Conservation (phyloP, 2,888 invertebrate species). For the Athalia rosae region DNA sequence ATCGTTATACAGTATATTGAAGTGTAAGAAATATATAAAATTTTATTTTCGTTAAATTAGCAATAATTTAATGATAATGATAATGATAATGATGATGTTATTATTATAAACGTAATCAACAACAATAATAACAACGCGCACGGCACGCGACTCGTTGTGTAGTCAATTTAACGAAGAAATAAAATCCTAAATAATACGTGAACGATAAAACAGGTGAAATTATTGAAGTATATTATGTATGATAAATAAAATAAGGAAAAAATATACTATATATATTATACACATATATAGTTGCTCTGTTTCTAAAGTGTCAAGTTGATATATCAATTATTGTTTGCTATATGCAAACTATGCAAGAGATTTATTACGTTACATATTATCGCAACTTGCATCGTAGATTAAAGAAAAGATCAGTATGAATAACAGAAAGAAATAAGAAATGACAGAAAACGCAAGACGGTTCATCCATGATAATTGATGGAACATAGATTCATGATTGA, state of each 20-base stretch:
- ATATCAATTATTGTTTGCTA: slow-evolving; percentile 16
- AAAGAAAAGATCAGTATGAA: slow-evolving; percentile 1
- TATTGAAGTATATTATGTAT: not conserved
- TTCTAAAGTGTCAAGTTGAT: slow-evolving; percentile 34
- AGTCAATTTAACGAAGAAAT: slow-evolving; percentile 19
- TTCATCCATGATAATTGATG: not conserved
- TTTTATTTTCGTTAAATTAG: slow-evolving; percentile 13
- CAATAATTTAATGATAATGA: slow-evolving; percentile 2
- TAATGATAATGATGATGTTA: slow-evolving; percentile 12
- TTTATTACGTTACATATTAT: slow-evolving; percentile 13
- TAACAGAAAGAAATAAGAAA: slow-evolving; percentile 25
- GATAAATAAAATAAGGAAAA: not conserved
- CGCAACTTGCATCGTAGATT: slow-evolving; percentile 2
- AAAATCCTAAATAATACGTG: slow-evolving; percentile 32
- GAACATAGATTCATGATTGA: slow-evolving; percentile 1
- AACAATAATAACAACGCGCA: slow-evolving; percentile 10
- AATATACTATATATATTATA: not conserved
- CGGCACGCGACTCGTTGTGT: slow-evolving; percentile 29
- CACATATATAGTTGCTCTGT: slow-evolving; percentile 30
- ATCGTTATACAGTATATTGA: slow-evolving; percentile 1
- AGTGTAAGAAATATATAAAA: not conserved
- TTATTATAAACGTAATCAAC: slow-evolving; percentile 3
- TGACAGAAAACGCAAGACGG: slow-evolving; percentile 4
- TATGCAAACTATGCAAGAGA: slow-evolving; percentile 26
- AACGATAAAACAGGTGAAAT: slow-evolving; percentile 39